Base-by-base conservation (phyloP, 1,140 invertebrate genomes). In the Sinonovacula constricta region DNA sequence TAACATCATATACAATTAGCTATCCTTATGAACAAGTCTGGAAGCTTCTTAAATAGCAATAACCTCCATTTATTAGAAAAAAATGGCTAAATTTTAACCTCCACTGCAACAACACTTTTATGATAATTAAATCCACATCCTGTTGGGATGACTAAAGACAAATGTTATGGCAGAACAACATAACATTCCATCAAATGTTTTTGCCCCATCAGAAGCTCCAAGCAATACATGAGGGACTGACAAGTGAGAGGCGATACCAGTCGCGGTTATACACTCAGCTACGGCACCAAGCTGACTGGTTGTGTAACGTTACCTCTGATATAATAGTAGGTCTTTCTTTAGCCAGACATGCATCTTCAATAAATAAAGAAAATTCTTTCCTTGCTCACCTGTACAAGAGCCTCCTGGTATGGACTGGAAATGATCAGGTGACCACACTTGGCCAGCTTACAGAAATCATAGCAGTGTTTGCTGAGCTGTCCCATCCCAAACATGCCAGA, bases 381-480 rank as follows among this genome's bases (percentile, higher is more conserved):
- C 68, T 59, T 60, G 31, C n/a, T 22, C 0, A 76, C 49, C 26
- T 76, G 72, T 59, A 49, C 49, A n/a, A 45, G 62, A 18, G 39
- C 34, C 33, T 76, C 72, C 36, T 66, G 72, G 53, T 76, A 76
- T 22, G 72, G 72, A 49, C 62, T 67, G 22, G 36, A 39, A 24
- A 76, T 76, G 28, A 76, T 76, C 18, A 76, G 49, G 56, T 76
- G 72, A 22, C 72, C 72, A 39, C 66, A 36, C 62, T 76, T 76
- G 5, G 72, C 62, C 51, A 65, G 34, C 53, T 76, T 76, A 59
- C 72, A 76, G 34, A 76, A 76, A 28, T 76, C 72, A 33, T 76
- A 76, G 30, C 72, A 76, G 31, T 39, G 54, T 33, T 65, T 56
- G 24, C 60, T 65, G 1, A 76, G 60, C 31, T 57, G 34, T 14